Conservation (phyloP, 2,113 vertebrate species). For the Campylomormyrus tamandua region DNA sequence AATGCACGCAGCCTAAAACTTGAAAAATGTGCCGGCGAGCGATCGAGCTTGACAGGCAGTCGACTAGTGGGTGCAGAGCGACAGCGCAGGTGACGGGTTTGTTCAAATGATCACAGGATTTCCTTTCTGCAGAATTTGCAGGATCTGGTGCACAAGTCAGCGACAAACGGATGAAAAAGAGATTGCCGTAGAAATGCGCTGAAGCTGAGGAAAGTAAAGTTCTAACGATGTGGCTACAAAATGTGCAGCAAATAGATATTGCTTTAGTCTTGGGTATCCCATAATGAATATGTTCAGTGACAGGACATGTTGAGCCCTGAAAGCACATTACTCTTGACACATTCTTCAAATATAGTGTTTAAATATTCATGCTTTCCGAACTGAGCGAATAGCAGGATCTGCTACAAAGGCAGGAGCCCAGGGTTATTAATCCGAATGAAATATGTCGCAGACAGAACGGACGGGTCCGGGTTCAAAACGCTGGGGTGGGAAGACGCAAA, state of each 20-base stretch:
- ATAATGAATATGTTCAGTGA: constrained; percentile 4
- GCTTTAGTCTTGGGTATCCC: background rate
- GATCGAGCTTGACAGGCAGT: background rate
- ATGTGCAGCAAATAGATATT: background rate
- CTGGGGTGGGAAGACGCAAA: background rate
- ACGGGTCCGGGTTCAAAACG: background rate
- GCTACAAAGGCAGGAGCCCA: background rate
- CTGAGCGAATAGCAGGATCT: background rate
- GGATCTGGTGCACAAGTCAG: background rate
- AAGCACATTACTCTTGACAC: background rate
- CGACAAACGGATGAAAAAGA: background rate
- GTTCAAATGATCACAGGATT: constrained; percentile 4
- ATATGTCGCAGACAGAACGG: background rate
- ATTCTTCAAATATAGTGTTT: background rate
- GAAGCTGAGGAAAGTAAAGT: background rate
- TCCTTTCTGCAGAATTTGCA: background rate
- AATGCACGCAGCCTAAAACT: background rate
- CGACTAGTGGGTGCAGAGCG: background rate
- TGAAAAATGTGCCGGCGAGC: background rate
- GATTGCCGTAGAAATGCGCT: background rate
- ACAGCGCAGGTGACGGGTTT: background rate
- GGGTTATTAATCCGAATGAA: background rate
- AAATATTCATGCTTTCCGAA: constrained; percentile 12
- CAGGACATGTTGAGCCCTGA: background rate
- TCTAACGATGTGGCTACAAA: background rate